Evolutionary conservation across 2,888 invertebrate species (phyloP).

Genomic region (Rugalucina vietnamica): DNA sequence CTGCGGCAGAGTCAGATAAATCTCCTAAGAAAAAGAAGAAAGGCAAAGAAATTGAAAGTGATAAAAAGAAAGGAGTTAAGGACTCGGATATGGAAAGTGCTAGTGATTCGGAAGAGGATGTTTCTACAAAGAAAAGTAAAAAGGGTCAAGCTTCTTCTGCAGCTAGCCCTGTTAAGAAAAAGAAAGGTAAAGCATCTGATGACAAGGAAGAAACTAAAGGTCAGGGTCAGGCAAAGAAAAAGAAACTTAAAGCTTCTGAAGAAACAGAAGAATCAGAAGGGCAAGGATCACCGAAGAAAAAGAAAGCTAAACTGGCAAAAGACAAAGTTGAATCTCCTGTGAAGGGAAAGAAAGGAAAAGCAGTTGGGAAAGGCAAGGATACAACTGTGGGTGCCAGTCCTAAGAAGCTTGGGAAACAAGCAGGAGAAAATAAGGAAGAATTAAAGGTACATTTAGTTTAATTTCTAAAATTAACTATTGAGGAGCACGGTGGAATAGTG

Average conservation of each 20-base stretch:
- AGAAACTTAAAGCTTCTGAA: neutral
- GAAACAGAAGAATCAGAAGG: slow-evolving; percentile 7
- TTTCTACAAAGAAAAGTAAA: neutral
- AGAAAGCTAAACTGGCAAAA: slow-evolving; percentile 18
- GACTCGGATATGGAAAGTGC: neutral
- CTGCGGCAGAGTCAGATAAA: neutral
- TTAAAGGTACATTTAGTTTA: too few relatives aligned
- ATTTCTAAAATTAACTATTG: too few relatives aligned
- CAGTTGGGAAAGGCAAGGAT: too few relatives aligned
- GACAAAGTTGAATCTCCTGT: neutral
- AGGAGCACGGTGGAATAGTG: too few relatives aligned
- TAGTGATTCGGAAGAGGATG: neutral
- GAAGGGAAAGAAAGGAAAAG: slow-evolving; percentile 19
- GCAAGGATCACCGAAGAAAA: slow-evolving; percentile 30
- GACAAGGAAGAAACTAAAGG: neutral
- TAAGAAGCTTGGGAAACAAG: too few relatives aligned
- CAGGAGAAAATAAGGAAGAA: too few relatives aligned
- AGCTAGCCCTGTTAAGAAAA: neutral
- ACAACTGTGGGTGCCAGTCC: too few relatives aligned
- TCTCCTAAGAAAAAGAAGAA: neutral
- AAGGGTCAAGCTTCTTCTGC: neutral
- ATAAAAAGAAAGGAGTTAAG: neutral
- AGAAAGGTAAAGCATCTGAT: neutral
- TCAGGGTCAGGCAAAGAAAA: neutral
- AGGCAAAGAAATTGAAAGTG: neutral